Base-by-base conservation (phyloP, 2,113 vertebrate species). In the Anthoscopus minutus region DNA sequence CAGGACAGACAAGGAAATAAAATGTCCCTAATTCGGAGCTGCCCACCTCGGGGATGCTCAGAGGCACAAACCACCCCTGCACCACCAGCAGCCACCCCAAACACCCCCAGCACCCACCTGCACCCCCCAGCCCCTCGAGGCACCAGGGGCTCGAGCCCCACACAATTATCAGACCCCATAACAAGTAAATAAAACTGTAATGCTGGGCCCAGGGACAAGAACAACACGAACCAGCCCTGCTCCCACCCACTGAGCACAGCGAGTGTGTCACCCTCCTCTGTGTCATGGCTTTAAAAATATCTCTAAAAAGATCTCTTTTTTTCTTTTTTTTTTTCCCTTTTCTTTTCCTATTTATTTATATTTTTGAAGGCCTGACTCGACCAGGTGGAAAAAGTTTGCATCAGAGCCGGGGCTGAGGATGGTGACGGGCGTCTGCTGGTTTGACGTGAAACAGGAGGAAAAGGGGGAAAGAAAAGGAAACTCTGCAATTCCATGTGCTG, bases 251-350 rank as follows among this genome's bases (percentile, higher is more conserved):
- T 97, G 97, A 97, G 98, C 97, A 91, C 97, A 95, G 96, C 76
- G 2, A 96, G 95, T 89, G 96, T 98, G 97, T 98, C 98, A 98
- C 97, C 91, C 97, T 97, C 76, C 94, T 96, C 95, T 96, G 95
- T 97, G 97, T 97, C 98, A 97, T 87, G 95, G 12, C 85, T 93
- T 97, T 98, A 98, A 98, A 98, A 98, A 98, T 97, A 98, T 65
- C 97, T 64, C 89, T 21, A 8, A 72, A 92, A 56, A 0, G 67
- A 56, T 62, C 53, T 23, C 3, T 15, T 4, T 14, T 6, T 13
- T 14, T 10, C 3, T 13, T 4, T 9, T 12, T 11, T 11, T 21
- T 10, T 7, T 0, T 2, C 4, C 31, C 24, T 62, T 57, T 78
- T 69, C 16, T 86, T 45, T 58, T 27, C 23, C 5, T 64, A 62